Evolutionary conservation across 2,888 invertebrate genomes (phyloP).

Genomic region (Cryptocheilus praepositus): DNA sequence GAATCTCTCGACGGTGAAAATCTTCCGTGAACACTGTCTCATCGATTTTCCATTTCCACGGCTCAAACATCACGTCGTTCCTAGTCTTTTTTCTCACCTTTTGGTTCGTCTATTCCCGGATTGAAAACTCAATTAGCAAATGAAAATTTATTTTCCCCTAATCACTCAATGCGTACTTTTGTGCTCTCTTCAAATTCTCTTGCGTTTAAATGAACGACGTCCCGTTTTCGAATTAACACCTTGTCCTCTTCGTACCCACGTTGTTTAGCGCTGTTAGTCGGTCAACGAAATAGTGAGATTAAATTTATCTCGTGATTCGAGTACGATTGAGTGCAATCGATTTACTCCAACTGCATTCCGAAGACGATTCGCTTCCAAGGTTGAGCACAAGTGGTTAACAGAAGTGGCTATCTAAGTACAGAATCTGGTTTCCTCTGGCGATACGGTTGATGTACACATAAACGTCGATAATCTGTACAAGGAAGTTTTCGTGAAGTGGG

Average conservation of each 20-base stretch:
- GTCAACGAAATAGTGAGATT: constrained; percentile 34
- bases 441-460: neutral
- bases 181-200: neutral
- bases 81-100: neutral
- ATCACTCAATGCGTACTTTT: neutral
- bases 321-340: constrained; percentile 23
- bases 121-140: constrained; percentile 6
- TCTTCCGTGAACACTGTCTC: neutral
- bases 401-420: constrained; percentile 8
- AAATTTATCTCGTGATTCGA: constrained; percentile 20
- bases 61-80: constrained; percentile 9
- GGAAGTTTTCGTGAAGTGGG: neutral
- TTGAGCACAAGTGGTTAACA: constrained; percentile 1
- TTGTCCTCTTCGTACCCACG: constrained; percentile 7
- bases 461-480: constrained; percentile 2
- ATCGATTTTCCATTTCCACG: constrained; percentile 12
- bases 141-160: neutral
- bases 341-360: constrained; percentile 30
- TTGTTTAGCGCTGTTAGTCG: constrained; percentile 3
- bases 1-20: neutral
- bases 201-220: too few relatives aligned
- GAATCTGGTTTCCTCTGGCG: neutral
- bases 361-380: constrained; percentile 12
- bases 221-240: neutral
- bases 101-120: neutral